Percentiles rank a stretch among this genome's conserved stretches.
Evolutionary conservation across 2,888 invertebrate genomes (phyloP).

Genomic region (Leucophora obtusa): DNA sequence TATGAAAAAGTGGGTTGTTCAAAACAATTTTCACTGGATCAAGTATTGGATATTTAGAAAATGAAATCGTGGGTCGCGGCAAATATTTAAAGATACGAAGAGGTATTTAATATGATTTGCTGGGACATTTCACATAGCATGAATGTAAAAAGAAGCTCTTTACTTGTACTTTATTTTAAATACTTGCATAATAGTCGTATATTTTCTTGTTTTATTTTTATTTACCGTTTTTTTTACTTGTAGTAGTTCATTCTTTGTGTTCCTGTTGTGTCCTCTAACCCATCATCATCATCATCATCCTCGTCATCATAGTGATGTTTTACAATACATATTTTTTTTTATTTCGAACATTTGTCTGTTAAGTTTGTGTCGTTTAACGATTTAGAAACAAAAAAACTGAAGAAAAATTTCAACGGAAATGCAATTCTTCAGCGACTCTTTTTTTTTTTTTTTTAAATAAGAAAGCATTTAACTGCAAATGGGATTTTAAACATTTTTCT

Average conservation of each 20-base stretch:
- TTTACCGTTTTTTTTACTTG: slow-evolving; percentile 18
- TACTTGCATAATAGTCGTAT: slow-evolving; percentile 56
- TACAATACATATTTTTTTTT: not conserved
- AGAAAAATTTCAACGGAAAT: slow-evolving; percentile 51
- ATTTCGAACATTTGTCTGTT: slow-evolving; percentile 36
- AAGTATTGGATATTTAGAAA: too few species aligned
- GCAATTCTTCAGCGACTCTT: slow-evolving; percentile 40
- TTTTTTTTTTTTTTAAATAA: not conserved
- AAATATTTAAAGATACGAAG: too few species aligned
- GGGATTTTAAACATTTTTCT: slow-evolving; percentile 23
- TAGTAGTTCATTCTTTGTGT: slow-evolving; percentile 18
- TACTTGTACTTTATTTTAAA: slow-evolving; percentile 56
- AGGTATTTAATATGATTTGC: not conserved
- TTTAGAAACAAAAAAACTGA: slow-evolving; percentile 19
- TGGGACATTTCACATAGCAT: not conserved
- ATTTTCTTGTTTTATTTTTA: slow-evolving; percentile 46
- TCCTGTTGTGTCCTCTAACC: slow-evolving; percentile 49
- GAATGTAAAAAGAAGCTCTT: slow-evolving; percentile 33
- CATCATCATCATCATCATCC: slow-evolving; percentile 28
- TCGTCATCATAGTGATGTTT: slow-evolving; percentile 5
- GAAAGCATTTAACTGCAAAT: slow-evolving; percentile 48
- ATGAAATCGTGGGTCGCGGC: too few species aligned
- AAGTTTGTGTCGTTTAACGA: slow-evolving; percentile 42
- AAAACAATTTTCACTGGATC: too few species aligned
- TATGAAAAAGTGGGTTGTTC: too few species aligned